A percentile compares a stretch with the other conserved stretches of the same genome.
Evolutionary conservation across 2,113 vertebrate species (phyloP).

Genomic region (Actenoides hombroni): DNA sequence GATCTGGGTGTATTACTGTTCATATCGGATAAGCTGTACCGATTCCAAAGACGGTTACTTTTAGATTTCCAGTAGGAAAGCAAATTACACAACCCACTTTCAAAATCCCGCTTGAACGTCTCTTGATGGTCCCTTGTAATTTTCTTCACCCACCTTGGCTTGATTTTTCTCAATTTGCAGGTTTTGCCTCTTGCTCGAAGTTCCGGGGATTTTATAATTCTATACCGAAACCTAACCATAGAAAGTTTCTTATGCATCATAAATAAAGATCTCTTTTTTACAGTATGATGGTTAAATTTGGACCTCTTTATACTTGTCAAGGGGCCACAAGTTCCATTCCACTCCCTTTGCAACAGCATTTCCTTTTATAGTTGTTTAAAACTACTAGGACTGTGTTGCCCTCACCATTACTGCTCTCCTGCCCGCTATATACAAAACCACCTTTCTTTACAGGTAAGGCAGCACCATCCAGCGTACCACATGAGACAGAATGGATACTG

Average conservation of each 20-base stretch:
- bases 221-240: slow-evolving; percentile 76
- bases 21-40: slow-evolving; percentile 72
- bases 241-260: slow-evolving; percentile 83
- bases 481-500: slow-evolving; percentile 2
- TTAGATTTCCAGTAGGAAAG: slow-evolving; percentile 65
- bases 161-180: slow-evolving; percentile 72
- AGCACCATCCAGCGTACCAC: slow-evolving; percentile 15
- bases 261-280: slow-evolving; percentile 77
- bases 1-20: slow-evolving; percentile 65
- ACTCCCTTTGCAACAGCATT: slow-evolving; percentile 67
- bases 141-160: slow-evolving; percentile 71
- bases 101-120: slow-evolving; percentile 12
- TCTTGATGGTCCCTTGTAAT: slow-evolving; percentile 69
- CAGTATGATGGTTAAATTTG: slow-evolving; percentile 72
- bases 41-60: slow-evolving; percentile 46
- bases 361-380: slow-evolving; percentile 70
- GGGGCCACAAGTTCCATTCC: slow-evolving; percentile 66
- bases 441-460: slow-evolving; percentile 62
- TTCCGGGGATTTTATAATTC: slow-evolving; percentile 73
- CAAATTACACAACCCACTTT: slow-evolving; percentile 45
- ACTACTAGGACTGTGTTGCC: slow-evolving; percentile 53
- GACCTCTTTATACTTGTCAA: slow-evolving; percentile 63
- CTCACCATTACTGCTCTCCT: slow-evolving; percentile 42
- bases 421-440: neutral
- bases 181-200: slow-evolving; percentile 74